Evolutionary conservation across 2,888 invertebrate genomes (phyloP), one percentile per base, ranked within the genome.

Genomic region (Yponomeuta sedellus): DNA sequence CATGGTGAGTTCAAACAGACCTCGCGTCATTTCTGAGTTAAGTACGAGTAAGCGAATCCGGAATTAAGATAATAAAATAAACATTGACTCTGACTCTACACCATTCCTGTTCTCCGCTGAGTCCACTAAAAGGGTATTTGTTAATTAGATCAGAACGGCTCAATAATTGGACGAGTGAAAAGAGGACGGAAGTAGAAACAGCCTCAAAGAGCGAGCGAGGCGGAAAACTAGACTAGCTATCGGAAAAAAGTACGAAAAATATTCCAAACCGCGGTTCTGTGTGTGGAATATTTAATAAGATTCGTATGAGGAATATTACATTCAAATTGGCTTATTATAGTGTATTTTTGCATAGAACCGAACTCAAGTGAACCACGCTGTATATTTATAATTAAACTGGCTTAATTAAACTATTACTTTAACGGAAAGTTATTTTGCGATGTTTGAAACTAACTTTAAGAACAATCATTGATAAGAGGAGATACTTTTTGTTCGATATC

Each of bases 111-210:
- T 71, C 66, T 69, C 71, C 74, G 74, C 71, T 73, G 16, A 73
- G 74, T 52, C 25, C 52, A 56, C 52, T 61, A 66, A 66, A 66
- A 61, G 61, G 61, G 74, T 76, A 76, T 81, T 79, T 77, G 80
- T 76, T 81, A 81, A 82, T 81, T 81, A 82, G 81, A 81, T 79
- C 78, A 78, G 77, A 78, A 78, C 77, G 76, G 73, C 76, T 77
- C 79, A 76, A 77, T 80, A 80, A 81, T 79, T 77, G 75, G 75
- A 75, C 74, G 67, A 67, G 72, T 69, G 71, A 69, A 68, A 59
- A 69, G 70, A 66, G 61, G 67, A 67, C n/a, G 52, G 12, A 56
- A 56, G 57, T 28, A 57, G 25, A 10, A 57, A 22, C 57, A n/a
- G 11, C 28, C 28, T 11, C 44, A 44, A 34, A 39, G 72, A 25